Evolutionary conservation across 2,888 invertebrate species (phyloP).

Genomic region (Agrypnus murinus): DNA sequence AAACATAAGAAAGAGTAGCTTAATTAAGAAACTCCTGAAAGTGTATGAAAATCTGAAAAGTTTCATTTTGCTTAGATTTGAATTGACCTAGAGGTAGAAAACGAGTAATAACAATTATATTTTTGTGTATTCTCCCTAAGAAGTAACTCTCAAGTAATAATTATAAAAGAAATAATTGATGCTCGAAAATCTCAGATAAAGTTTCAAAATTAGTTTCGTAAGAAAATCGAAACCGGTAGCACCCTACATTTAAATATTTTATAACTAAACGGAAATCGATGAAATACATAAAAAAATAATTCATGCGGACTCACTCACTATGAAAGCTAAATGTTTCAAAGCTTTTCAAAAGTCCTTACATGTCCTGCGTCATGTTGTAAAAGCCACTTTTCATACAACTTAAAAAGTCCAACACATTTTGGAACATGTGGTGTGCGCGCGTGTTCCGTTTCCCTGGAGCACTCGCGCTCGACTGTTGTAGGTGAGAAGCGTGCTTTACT

Average conservation of each 20-base stretch:
- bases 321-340: slow-evolving; percentile 18
- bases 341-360: slow-evolving; percentile 61
- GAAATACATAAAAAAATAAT: too few relatives aligned
- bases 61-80: too few relatives aligned
- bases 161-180: too few relatives aligned
- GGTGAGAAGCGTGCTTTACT: slow-evolving; percentile 65
- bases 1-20: too few relatives aligned
- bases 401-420: slow-evolving; percentile 67
- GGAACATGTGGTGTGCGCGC: slow-evolving; percentile 63
- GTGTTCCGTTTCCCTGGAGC: slow-evolving; percentile 59
- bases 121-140: too few relatives aligned
- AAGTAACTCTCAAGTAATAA: too few relatives aligned
- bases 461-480: slow-evolving; percentile 69
- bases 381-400: slow-evolving; percentile 64
- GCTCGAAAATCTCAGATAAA: not conserved
- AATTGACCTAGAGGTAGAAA: too few relatives aligned
- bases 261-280: not conserved
- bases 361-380: slow-evolving; percentile 63
- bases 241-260: not conserved
- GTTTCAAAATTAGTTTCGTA: not conserved
- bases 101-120: too few relatives aligned
- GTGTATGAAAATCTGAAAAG: too few relatives aligned
- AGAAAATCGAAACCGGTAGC: not conserved
- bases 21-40: too few relatives aligned
- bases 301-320: slow-evolving; percentile 22